Percentiles rank a stretch among this genome's conserved stretches.
Evolutionary conservation across 2,797 vertebrate genomes (phyloP).

Genomic region (Silurus lanzhouensis): DNA sequence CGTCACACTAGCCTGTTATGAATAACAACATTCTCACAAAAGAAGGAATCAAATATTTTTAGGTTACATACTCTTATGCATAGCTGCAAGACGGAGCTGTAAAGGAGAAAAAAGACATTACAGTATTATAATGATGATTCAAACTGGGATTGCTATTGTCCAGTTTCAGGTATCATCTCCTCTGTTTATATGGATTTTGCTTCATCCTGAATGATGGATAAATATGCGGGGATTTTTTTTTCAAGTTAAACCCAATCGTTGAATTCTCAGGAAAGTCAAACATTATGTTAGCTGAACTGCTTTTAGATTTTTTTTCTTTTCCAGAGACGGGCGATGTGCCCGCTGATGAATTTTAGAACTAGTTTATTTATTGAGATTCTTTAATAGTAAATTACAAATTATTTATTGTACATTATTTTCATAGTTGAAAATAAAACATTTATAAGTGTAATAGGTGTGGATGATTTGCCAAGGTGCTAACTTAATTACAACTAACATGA

Average conservation of each 20-base stretch:
- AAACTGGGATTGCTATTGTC: conserved; percentile 64
- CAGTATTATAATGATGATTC: conserved; percentile 54
- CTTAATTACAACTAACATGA: neutral
- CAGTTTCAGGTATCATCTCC: conserved; percentile 75
- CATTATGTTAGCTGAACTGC: conserved; percentile 70
- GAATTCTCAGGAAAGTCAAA: conserved; percentile 80
- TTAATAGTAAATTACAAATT: conserved; percentile 95
- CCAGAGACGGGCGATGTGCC: conserved; percentile 73
- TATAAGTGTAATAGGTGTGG: conserved; percentile 72
- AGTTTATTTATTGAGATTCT: conserved; percentile 98
- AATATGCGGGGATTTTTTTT: conserved; percentile 54
- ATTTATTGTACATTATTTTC: conserved; percentile 99
- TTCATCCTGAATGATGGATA: conserved; percentile 48
- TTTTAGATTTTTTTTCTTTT: conserved; percentile 80
- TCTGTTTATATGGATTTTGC: conserved; percentile 58
- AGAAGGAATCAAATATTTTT: conserved; percentile 50
- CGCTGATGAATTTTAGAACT: conserved; percentile 87
- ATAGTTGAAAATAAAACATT: conserved; percentile 88
- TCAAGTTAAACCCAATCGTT: conserved; percentile 73
- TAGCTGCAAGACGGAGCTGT: conserved; percentile 45
- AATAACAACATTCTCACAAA: conserved; percentile 71
- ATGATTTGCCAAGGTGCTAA: conserved; percentile 38
- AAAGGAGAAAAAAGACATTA: conserved; percentile 47
- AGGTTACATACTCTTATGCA: conserved; percentile 57
- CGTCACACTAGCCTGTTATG: conserved; percentile 37